A percentile compares a stretch with the other conserved stretches of the same genome.
Evolutionary conservation across 2,797 vertebrate genomes (phyloP).

Genomic region (Danio tinwini): DNA sequence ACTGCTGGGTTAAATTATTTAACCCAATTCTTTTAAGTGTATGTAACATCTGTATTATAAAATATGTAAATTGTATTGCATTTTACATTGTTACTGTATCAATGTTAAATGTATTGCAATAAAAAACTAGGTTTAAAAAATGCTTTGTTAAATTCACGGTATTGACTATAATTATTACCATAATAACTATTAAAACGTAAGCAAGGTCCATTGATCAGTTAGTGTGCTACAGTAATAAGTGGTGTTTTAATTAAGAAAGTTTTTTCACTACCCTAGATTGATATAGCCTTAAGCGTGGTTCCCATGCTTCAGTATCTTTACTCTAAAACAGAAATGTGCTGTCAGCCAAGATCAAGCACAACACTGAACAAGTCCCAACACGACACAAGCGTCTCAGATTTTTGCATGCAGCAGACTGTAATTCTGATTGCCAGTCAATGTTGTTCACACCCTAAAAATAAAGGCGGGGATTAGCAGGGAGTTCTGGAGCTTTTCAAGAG

Average conservation of each 20-base stretch:
- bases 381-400: not conserved
- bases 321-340: not conserved
- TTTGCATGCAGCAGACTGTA: slow-evolving; percentile 5
- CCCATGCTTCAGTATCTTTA: not conserved
- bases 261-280: not conserved
- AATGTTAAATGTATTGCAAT: no score
- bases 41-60: no score
- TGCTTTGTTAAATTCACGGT: no score
- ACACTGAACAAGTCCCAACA: slow-evolving; percentile 37
- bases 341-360: slow-evolving; percentile 13
- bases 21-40: no score
- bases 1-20: no score
- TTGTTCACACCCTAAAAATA: slow-evolving; percentile 52
- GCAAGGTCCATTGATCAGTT: not conserved
- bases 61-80: no score
- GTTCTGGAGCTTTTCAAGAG: slow-evolving; percentile 18
- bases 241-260: not conserved
- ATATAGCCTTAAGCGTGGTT: not conserved
- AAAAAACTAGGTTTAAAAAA: no score
- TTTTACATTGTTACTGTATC: no score
- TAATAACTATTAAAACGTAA: no score
- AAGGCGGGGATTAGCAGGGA: slow-evolving; percentile 13
- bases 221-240: not conserved
- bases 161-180: no score
- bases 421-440: slow-evolving; percentile 8